These are phyloP conservation scores for Phylloscopus trochiloides DNA, from an alignment of 2,113 vertebrate genomes.

Conservation along the genomic window DNA sequence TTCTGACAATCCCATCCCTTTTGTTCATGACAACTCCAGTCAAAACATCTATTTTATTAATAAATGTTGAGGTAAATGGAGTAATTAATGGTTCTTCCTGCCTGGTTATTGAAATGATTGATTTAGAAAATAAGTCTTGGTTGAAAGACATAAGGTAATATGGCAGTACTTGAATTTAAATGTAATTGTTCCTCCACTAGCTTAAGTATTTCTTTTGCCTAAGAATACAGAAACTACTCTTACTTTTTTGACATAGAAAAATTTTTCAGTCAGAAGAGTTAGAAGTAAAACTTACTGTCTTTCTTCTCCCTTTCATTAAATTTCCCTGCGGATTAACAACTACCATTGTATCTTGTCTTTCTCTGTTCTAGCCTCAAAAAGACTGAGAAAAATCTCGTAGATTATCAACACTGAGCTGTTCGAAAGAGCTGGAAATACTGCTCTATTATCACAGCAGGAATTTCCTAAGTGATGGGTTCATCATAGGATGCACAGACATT, in stretches of 20 bases:
- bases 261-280: neutral
- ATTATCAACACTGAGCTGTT: neutral
- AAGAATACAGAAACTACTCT: neutral
- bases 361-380: constrained; percentile 17
- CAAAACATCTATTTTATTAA: constrained; percentile 19
- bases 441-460: constrained; percentile 58
- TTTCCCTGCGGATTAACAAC: neutral
- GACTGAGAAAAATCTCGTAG: constrained; percentile 39
- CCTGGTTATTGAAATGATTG: constrained; percentile 11
- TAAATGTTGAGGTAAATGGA: constrained; percentile 41
- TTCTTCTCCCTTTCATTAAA: neutral
- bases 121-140: constrained; percentile 30
- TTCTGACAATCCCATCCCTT: neutral
- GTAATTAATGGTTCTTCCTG: constrained; percentile 17
- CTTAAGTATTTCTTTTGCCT: neutral
- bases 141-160: constrained; percentile 19
- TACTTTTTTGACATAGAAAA: neutral
- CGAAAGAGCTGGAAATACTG: constrained; percentile 33
- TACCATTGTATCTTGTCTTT: constrained; percentile 1
- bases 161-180: constrained; percentile 4
- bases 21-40: neutral
- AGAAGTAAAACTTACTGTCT: neutral
- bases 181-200: neutral
- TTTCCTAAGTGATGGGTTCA: constrained; percentile 40
- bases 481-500: constrained; percentile 2